Evolutionary conservation across 2,113 vertebrate genomes (phyloP).

Genomic region (Plecotus auritus): DNA sequence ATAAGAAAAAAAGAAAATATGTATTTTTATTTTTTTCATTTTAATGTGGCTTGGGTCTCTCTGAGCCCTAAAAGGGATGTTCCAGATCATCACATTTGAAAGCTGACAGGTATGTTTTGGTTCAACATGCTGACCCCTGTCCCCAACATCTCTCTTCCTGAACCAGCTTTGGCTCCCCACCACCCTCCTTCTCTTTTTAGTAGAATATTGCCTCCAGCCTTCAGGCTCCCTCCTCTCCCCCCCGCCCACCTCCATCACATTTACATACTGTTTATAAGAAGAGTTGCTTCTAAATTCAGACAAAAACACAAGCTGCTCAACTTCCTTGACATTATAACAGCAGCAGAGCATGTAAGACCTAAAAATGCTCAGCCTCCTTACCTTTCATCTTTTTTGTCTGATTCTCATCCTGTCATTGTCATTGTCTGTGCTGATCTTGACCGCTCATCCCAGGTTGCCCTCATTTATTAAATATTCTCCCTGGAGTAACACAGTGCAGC

Average conservation of each 20-base stretch:
- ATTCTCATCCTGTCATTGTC: neutral
- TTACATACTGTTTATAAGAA: neutral
- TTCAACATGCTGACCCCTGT: neutral
- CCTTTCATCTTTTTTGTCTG: rapidly evolving
- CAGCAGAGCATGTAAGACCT: neutral
- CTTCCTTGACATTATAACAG: neutral
- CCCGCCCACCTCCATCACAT: neutral
- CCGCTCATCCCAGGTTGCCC: neutral
- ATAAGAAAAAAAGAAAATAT: neutral
- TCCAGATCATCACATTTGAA: neutral
- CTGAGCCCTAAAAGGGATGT: neutral
- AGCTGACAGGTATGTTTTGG: neutral
- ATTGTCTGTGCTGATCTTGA: neutral
- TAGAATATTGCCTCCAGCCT: neutral
- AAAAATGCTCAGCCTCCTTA: neutral
- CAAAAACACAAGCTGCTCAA: neutral
- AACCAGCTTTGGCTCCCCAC: neutral
- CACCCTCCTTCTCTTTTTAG: neutral
- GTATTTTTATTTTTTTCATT: neutral
- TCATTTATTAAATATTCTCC: too few relatives aligned
- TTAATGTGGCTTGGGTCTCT: neutral
- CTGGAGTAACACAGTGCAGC: too few relatives aligned
- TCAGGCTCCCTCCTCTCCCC: neutral
- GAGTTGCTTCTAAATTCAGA: conserved; percentile 1
- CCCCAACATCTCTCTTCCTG: neutral